A percentile compares a stretch with the other conserved stretches of the same genome.
These are phyloP conservation scores for Zaprionus bogoriensis DNA, from an alignment of 2,888 invertebrate species.

Conservation along the genomic window DNA sequence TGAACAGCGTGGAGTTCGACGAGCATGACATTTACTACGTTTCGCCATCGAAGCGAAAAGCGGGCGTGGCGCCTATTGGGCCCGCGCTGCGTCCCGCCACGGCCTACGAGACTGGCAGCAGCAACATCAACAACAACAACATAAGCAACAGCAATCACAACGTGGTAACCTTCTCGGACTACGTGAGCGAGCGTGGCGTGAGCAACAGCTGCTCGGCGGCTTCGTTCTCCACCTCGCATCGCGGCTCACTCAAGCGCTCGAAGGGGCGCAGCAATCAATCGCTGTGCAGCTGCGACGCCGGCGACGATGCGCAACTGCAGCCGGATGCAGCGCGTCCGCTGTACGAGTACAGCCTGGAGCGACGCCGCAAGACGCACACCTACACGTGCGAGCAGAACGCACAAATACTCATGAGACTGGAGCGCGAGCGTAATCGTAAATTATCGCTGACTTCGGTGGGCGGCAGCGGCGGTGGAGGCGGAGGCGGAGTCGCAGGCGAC, in stretches of 20 bases:
- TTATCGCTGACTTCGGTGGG: slow-evolving; percentile 67
- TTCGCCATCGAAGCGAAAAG: slow-evolving; percentile 81
- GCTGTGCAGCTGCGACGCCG: slow-evolving; percentile 82
- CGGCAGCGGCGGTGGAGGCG: slow-evolving; percentile 19
- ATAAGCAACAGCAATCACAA: slow-evolving; percentile 46
- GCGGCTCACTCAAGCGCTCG: slow-evolving; percentile 80
- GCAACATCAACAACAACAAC: background rate
- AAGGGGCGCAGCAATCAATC: slow-evolving; percentile 83
- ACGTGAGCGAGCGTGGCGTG: slow-evolving; percentile 69
- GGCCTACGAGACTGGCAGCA: slow-evolving; percentile 49
- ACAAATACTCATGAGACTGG: slow-evolving; percentile 83
- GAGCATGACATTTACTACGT: slow-evolving; percentile 82
- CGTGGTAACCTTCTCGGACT: slow-evolving; percentile 81
- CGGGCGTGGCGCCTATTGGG: slow-evolving; percentile 62
- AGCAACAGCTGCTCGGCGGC: slow-evolving; percentile 35
- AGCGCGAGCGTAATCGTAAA: slow-evolving; percentile 82
- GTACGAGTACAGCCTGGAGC: slow-evolving; percentile 84
- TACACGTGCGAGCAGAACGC: slow-evolving; percentile 84
- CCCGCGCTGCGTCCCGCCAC: slow-evolving; percentile 61
- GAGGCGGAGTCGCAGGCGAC: background rate
- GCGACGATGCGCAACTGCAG: slow-evolving; percentile 81
- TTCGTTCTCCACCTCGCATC: slow-evolving; percentile 54
- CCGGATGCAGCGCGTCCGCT: slow-evolving; percentile 82
- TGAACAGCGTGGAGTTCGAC: slow-evolving; percentile 71
- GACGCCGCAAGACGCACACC: slow-evolving; percentile 83